A percentile compares a stretch with the other conserved stretches of the same genome.
phyloP scores from a whole-genome alignment of 2,888 invertebrate species.

The Drosophila histrio region DNA sequence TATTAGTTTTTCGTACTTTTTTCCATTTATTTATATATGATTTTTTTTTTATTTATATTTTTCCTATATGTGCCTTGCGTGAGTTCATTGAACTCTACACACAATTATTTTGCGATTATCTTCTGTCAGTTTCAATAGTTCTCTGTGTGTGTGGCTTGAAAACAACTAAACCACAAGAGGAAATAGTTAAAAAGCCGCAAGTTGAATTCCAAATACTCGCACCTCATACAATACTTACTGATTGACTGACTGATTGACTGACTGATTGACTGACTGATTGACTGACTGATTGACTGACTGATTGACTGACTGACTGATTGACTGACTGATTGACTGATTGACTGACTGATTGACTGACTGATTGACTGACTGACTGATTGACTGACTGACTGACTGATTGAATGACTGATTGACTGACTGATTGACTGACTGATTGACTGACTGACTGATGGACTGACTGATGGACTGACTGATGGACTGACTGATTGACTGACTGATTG shows the following conservation, averaged over 20 bases:
- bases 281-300: conserved; percentile 1
- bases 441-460: neutral
- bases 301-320: conserved; percentile 1
- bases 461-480: neutral
- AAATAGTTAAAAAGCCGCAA: conserved; percentile 1
- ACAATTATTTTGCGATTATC: conserved; percentile 75
- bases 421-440: neutral
- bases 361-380: neutral
- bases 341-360: neutral
- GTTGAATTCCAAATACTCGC: conserved; percentile 8
- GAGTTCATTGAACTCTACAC: conserved; percentile 69
- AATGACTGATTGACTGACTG: conserved; percentile 4
- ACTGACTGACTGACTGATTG: conserved; percentile 1
- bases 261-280: conserved; percentile 9
- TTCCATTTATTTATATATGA: conserved; percentile 22
- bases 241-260: neutral
- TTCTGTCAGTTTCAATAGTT: conserved; percentile 51
- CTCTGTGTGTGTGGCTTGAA: conserved; percentile 4
- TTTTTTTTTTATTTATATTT: conserved; percentile 7
- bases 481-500: neutral
- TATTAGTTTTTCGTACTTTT: conserved; percentile 12
- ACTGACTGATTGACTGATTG: conserved; percentile 3
- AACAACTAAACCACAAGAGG: conserved; percentile 18
- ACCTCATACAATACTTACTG: neutral
- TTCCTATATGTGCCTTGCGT: conserved; percentile 10